Percentiles rank a stretch among this genome's conserved stretches.
phyloP scores from a whole-genome alignment of 1,140 invertebrate genomes.

The Diuraphis noxia region DNA sequence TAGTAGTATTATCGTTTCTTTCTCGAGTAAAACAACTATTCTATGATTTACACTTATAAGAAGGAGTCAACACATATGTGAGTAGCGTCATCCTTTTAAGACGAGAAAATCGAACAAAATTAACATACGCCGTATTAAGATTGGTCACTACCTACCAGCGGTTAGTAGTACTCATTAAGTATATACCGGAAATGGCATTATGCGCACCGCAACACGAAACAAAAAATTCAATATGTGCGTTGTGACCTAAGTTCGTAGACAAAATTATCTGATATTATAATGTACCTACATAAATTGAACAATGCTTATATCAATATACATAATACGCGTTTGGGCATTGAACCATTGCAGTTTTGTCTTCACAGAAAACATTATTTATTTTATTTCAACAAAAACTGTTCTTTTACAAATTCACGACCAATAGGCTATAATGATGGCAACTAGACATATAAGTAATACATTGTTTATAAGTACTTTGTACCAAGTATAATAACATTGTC shows the following conservation, averaged over 20 bases:
- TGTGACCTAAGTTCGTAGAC: not conserved
- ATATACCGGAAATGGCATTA: not conserved
- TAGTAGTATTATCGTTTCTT: no score
- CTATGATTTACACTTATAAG: no score
- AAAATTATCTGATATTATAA: not conserved
- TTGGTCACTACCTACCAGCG: no score
- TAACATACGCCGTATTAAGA: not conserved
- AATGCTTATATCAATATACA: not conserved
- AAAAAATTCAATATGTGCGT: not conserved
- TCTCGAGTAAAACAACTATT: no score
- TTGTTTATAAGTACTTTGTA: not conserved
- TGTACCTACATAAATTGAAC: no score
- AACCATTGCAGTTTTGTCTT: not conserved
- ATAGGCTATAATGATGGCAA: not conserved
- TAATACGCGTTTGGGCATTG: not conserved
- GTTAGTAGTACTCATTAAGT: not conserved
- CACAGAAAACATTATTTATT: not conserved
- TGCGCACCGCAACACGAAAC: not conserved
- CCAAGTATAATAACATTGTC: not conserved
- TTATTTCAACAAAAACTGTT: not conserved
- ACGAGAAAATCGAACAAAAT: not conserved
- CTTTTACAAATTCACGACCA: not conserved
- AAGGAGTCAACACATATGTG: no score
- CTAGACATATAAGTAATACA: no score
- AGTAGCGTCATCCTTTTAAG: no score